Percentiles rank a stretch among this genome's conserved stretches.
Evolutionary conservation across 2,797 vertebrate species (phyloP).

Genomic region (Orientallactaga sibirica): DNA sequence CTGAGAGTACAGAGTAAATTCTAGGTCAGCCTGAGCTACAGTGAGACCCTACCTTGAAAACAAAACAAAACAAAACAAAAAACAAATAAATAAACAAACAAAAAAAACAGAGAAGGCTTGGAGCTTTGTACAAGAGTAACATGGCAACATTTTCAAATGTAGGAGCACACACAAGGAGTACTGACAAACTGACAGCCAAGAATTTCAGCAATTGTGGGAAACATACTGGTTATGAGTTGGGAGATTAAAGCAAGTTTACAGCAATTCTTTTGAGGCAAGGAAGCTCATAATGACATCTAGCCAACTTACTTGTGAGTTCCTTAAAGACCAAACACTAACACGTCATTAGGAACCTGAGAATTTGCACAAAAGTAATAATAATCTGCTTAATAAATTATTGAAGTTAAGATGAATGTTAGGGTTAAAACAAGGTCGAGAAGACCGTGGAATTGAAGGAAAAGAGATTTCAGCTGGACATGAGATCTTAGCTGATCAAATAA

Average conservation of each 20-base stretch:
- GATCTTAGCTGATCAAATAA: no score
- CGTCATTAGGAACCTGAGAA: slow-evolving; percentile 53
- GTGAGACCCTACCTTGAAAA: no score
- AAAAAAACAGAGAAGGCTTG: not conserved
- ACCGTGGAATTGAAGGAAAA: no score
- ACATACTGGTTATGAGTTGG: not conserved
- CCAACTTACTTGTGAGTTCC: not conserved
- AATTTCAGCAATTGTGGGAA: slow-evolving; percentile 64
- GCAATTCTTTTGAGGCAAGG: not conserved
- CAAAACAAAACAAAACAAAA: no score
- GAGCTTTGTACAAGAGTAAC: slow-evolving; percentile 34
- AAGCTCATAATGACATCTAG: slow-evolving; percentile 32
- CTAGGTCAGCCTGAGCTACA: no score
- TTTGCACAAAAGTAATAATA: slow-evolving; percentile 53
- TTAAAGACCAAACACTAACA: slow-evolving; percentile 33
- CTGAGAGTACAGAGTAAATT: no score
- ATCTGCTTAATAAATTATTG: not conserved
- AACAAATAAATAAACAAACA: no score
- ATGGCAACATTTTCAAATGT: slow-evolving; percentile 33
- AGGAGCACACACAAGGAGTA: not conserved
- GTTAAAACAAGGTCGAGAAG: no score
- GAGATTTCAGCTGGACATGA: no score
- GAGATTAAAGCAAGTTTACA: slow-evolving; percentile 28
- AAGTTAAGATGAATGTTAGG: no score
- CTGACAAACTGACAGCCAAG: slow-evolving; percentile 1